Evolutionary conservation across 1,140 invertebrate genomes (phyloP).

Genomic region (Caerostris darwini): DNA sequence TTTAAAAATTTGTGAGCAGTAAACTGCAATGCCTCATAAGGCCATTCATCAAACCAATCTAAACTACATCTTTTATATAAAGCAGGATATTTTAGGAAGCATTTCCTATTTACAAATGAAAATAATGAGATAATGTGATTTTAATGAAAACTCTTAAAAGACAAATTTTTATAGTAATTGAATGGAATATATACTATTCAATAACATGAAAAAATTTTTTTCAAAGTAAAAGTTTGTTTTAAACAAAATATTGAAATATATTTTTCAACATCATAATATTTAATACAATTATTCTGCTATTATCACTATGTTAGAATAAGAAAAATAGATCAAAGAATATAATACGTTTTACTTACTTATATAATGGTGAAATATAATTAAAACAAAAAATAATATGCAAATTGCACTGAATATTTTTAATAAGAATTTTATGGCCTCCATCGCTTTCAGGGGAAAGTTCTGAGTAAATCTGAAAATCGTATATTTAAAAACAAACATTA

Average conservation of each 20-base stretch:
- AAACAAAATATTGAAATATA: too few species aligned
- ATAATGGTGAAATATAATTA: conserved; percentile 83
- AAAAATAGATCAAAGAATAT: background rate
- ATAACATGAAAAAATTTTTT: too few species aligned
- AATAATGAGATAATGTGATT: background rate
- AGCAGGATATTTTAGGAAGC: conserved; percentile 91
- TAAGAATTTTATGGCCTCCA: conserved; percentile 85
- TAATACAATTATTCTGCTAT: too few species aligned
- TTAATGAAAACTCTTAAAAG: background rate
- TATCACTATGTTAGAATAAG: too few species aligned
- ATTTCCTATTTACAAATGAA: conserved; percentile 84
- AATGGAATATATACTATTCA: too few species aligned
- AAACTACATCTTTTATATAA: conserved; percentile 93
- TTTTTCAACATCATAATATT: too few species aligned
- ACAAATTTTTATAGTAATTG: background rate
- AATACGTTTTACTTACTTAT: background rate
- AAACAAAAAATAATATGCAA: conserved; percentile 92
- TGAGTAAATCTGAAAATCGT: conserved; percentile 84
- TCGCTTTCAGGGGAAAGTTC: conserved; percentile 84
- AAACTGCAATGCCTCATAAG: conserved; percentile 91
- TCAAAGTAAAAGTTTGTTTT: too few species aligned
- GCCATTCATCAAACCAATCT: conserved; percentile 94
- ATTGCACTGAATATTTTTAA: conserved; percentile 88
- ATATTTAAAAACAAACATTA: background rate
- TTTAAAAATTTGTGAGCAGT: conserved; percentile 84